These are phyloP conservation scores for roundworm (Caenorhabditis elegans) DNA, from an alignment of 1,140 invertebrate species.

Conservation along the genomic window WBcel235 BX284604.4:7468001-7468500, in stretches of 20 bases:
- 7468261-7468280: neutral
- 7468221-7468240: too few relatives aligned
- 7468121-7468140: too few relatives aligned
- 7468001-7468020: neutral
- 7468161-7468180: neutral
- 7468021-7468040: neutral
- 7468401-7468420: too few relatives aligned
- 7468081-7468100: neutral
- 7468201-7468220: neutral
- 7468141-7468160: neutral
- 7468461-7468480: neutral
- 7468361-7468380: neutral
- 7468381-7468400: neutral
- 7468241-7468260: too few relatives aligned
- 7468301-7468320: neutral
- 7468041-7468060: neutral
- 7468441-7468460: neutral
- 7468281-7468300: neutral
- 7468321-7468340: neutral
- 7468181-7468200: neutral
- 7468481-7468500: neutral
- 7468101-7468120: neutral
- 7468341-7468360: neutral
- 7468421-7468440: slow-evolving; percentile 16
- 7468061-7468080: neutral